Percentiles rank a stretch among this genome's conserved stretches.
These are phyloP conservation scores for Meriones psammophilus DNA, from an alignment of 2,797 vertebrate species.

Conservation along the genomic window DNA sequence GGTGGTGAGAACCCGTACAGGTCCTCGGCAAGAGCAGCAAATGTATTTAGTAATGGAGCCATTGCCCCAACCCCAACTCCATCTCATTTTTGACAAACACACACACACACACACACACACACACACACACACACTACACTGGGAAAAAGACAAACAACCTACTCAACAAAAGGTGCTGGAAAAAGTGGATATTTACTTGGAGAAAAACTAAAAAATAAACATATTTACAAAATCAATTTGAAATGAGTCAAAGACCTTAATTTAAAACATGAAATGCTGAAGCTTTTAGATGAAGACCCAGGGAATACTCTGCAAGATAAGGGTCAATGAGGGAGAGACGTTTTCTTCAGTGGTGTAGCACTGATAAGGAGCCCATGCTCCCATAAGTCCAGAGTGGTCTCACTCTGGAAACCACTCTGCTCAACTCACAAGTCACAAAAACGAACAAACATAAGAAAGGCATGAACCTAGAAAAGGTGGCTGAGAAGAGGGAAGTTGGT, in stretches of 20 bases:
- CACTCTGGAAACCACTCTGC: background rate
- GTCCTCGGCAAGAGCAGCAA: background rate
- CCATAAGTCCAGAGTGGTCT: background rate
- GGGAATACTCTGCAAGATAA: background rate
- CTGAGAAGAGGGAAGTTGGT: background rate
- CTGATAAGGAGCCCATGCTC: fast-evolving
- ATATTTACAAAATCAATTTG: too few relatives aligned
- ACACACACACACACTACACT: background rate
- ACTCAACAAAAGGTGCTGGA: background rate
- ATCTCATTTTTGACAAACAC: background rate
- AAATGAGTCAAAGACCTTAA: background rate
- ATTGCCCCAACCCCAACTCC: background rate
- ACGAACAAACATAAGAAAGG: background rate
- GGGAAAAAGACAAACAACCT: background rate
- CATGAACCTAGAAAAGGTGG: background rate
- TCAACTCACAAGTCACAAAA: background rate
- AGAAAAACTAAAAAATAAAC: background rate
- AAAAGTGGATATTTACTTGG: background rate
- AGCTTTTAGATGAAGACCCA: background rate
- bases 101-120: too few relatives aligned
- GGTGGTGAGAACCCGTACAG: background rate
- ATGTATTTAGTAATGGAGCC: background rate
- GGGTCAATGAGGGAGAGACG: background rate
- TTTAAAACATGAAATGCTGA: background rate
- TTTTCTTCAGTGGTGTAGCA: background rate